Evolutionary conservation across 2,113 vertebrate species (phyloP).

Genomic region (Paradoxurus hermaphroditus): DNA sequence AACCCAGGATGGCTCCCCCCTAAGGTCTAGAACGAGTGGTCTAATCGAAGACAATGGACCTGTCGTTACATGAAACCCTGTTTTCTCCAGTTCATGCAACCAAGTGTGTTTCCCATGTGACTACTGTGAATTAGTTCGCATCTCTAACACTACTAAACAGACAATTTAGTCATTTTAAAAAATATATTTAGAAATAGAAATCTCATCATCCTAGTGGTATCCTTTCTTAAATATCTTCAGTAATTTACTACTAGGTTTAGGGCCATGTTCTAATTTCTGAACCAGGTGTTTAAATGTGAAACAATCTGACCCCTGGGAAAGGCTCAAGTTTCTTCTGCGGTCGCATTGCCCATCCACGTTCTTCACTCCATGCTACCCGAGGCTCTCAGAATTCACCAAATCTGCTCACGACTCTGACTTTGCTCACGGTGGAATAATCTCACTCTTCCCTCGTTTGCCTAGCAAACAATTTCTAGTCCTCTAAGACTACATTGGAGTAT

Average conservation of each 20-base stretch:
- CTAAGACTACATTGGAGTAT: neutral
- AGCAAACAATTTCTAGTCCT: neutral
- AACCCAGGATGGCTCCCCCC: neutral
- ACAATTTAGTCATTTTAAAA: neutral
- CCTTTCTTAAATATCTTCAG: neutral
- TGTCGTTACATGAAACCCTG: neutral
- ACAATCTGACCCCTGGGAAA: neutral
- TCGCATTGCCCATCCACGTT: neutral
- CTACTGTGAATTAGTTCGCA: constrained; percentile 6
- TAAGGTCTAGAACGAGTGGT: neutral
- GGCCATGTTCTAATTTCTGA: neutral
- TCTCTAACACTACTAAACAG: neutral
- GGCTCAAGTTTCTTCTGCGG: neutral
- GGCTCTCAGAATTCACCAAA: neutral
- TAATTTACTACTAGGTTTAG: neutral
- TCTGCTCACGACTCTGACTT: neutral
- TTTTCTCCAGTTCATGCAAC: constrained; percentile 30
- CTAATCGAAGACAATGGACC: neutral
- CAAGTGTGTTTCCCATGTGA: constrained; percentile 11
- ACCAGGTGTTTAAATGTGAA: neutral
- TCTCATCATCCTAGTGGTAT: neutral
- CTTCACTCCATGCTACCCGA: neutral
- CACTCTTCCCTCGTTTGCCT: neutral
- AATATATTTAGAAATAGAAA: neutral
- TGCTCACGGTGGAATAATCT: neutral